phyloP scores from a whole-genome alignment of 2,113 vertebrate genomes.

The Chrysemys picta region DNA sequence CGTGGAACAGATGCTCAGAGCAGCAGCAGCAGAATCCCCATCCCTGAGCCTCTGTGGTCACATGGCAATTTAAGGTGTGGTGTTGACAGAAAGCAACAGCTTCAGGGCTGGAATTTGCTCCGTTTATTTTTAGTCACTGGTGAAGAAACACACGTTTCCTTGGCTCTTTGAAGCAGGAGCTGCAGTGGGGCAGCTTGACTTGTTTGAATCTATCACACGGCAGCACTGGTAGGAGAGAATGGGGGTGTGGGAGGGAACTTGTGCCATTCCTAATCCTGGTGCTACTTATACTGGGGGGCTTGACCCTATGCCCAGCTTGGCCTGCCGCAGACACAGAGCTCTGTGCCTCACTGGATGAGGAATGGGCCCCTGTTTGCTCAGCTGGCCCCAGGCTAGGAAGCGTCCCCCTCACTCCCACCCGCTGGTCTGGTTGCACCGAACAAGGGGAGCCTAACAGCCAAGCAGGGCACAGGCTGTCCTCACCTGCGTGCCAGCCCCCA shows the following conservation, averaged over 20 bases:
- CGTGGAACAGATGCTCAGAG: rapidly evolving
- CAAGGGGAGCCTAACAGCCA: not conserved
- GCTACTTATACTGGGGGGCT: no score
- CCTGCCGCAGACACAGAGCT: no score
- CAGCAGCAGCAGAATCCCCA: not conserved
- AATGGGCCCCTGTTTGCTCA: no score
- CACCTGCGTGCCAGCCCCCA: not conserved
- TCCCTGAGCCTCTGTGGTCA: not conserved
- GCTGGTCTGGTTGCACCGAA: not conserved
- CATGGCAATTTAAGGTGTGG: not conserved
- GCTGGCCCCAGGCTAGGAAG: no score
- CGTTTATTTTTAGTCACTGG: not conserved
- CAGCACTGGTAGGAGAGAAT: not conserved
- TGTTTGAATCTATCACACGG: no score
- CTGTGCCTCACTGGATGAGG: no score
- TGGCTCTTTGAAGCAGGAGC: not conserved
- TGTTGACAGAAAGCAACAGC: not conserved
- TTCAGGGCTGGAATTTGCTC: not conserved
- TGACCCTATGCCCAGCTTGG: no score
- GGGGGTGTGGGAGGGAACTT: not conserved
- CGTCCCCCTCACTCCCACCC: not conserved
- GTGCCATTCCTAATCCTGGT: no score
- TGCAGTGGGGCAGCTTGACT: no score
- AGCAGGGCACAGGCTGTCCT: not conserved
- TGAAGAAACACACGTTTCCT: not conserved